Evolutionary conservation across 2,888 invertebrate species (phyloP).

Genomic region (Eupeodes latifasciatus): DNA sequence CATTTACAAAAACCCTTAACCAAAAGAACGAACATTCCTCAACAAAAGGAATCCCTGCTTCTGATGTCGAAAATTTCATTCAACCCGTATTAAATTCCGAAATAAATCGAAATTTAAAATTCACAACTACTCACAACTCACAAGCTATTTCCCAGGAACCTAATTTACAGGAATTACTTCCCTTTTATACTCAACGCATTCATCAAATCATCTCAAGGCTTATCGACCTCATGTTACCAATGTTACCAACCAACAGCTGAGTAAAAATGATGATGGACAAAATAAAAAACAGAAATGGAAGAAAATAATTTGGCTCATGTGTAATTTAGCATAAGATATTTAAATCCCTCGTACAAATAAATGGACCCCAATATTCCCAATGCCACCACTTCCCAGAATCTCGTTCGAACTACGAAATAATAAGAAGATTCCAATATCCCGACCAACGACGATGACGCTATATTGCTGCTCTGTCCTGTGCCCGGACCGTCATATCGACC

Average conservation of each 20-base stretch:
- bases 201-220: constrained; percentile 52
- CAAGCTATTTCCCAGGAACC: not conserved
- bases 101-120: constrained; percentile 28
- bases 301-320: constrained; percentile 32
- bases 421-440: constrained; percentile 19
- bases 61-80: not conserved
- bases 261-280: not conserved
- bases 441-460: not conserved
- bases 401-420: not conserved
- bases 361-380: constrained; percentile 10
- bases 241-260: constrained; percentile 14
- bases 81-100: constrained; percentile 1
- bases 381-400: not conserved
- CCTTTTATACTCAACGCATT: not conserved
- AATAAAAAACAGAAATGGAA: constrained; percentile 4
- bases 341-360: constrained; percentile 60
- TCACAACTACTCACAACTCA: not conserved
- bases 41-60: not conserved
- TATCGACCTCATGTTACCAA: constrained; percentile 25
- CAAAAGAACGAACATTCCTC: not conserved
- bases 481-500: not conserved
- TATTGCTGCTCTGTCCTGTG: not conserved
- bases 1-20: not conserved
- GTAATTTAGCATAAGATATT: constrained; percentile 66
- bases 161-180: constrained; percentile 23